A percentile compares a stretch with the other conserved stretches of the same genome.
Conservation (phyloP, 1,140 invertebrate species). For the Zaprionus vittiger region DNA sequence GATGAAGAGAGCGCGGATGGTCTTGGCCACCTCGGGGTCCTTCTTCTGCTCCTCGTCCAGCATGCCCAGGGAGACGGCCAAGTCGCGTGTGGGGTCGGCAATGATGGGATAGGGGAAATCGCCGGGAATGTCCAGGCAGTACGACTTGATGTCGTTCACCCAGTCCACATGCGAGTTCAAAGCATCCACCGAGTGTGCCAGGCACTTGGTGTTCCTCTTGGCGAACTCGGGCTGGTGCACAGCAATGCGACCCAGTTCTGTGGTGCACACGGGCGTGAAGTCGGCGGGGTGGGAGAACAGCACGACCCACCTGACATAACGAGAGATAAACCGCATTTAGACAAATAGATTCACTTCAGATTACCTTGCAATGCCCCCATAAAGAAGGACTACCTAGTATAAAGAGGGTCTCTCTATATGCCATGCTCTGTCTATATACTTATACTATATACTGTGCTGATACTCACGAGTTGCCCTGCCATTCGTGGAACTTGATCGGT, state of each 20-base stretch:
- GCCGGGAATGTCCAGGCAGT: conserved; percentile 88
- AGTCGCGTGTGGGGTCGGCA: conserved; percentile 90
- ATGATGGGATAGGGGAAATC: conserved; percentile 95
- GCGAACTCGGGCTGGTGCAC: conserved; percentile 90
- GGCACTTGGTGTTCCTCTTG: conserved; percentile 92
- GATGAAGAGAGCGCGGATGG: conserved; percentile 94
- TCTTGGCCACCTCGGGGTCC: conserved; percentile 89
- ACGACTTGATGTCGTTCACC: conserved; percentile 92
- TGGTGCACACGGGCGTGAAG: conserved; percentile 97
- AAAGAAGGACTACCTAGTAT: background rate
- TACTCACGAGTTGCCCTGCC: conserved; percentile 90
- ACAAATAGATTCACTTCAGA: background rate
- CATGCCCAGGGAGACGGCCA: conserved; percentile 94
- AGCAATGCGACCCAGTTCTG: conserved; percentile 93
- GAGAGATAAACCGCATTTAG: background rate
- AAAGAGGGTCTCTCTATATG: background rate
- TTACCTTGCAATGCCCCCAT: background rate
- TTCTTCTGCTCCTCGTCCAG: conserved; percentile 92
- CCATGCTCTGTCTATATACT: too few relatives aligned
- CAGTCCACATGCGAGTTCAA: conserved; percentile 92
- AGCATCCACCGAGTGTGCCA: conserved; percentile 95
- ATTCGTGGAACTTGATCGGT: conserved; percentile 91
- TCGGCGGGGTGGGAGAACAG: conserved; percentile 97
- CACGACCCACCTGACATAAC: conserved; percentile 90
- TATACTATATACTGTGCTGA: background rate